Percentiles rank a stretch among this genome's conserved stretches.
These are phyloP conservation scores for Podiceps cristatus DNA, from an alignment of 2,113 vertebrate genomes.

Conservation along the genomic window DNA sequence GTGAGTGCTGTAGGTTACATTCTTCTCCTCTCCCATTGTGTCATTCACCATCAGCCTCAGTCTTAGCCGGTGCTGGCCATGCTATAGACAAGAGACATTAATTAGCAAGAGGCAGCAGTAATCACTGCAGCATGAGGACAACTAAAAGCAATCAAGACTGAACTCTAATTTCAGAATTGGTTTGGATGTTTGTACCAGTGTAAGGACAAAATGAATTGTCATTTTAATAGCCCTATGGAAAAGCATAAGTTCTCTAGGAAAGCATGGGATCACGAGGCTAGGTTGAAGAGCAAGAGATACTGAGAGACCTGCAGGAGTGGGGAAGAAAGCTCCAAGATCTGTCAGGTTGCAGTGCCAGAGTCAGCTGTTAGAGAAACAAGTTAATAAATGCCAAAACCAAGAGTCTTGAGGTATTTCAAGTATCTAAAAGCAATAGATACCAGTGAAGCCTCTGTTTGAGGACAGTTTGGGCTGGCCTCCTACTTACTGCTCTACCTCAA, in stretches of 20 bases:
- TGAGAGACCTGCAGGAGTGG: neutral
- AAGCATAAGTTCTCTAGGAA: rapidly evolving
- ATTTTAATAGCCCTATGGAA: neutral
- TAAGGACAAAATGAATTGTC: rapidly evolving
- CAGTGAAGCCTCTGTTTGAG: neutral
- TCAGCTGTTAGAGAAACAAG: neutral
- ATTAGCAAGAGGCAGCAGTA: neutral
- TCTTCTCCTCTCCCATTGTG: neutral
- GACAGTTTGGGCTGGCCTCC: neutral
- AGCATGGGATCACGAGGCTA: neutral
- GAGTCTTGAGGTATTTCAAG: neutral
- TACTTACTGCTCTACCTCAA: neutral
- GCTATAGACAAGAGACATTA: neutral
- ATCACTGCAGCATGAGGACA: neutral
- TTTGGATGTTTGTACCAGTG: neutral
- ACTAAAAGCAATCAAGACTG: neutral
- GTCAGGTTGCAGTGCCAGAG: neutral
- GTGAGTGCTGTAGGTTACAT: neutral
- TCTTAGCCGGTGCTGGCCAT: conserved; percentile 36
- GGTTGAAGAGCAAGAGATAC: neutral
- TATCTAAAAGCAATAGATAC: neutral
- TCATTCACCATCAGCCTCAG: conserved; percentile 33
- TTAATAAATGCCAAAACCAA: neutral
- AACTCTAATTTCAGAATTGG: neutral
- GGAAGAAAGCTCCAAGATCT: neutral